A percentile compares a stretch with the other conserved stretches of the same genome.
These are phyloP conservation scores for Ceyx cyanopectus DNA, from an alignment of 2,113 vertebrate species.

Conservation along the genomic window DNA sequence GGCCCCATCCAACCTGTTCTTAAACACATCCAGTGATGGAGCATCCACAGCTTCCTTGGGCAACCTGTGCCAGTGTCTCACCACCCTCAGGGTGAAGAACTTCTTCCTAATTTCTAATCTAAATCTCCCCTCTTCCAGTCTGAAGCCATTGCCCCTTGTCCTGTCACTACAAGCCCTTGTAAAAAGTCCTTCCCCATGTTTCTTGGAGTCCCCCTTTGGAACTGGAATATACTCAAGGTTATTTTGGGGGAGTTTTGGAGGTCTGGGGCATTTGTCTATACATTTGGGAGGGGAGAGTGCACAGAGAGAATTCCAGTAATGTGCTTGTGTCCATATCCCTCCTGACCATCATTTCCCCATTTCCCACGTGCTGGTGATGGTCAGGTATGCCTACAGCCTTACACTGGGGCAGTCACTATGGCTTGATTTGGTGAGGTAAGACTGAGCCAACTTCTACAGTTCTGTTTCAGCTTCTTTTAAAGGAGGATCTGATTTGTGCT, in stretches of 20 bases:
- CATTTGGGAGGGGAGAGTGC: neutral
- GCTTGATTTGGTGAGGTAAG: neutral
- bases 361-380: fast-evolving
- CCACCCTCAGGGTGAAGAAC: too few species aligned
- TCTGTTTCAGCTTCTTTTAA: neutral
- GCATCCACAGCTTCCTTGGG: too few species aligned
- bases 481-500: neutral
- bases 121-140: too few species aligned
- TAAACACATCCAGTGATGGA: too few species aligned
- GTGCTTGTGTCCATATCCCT: fast-evolving
- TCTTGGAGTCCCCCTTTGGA: too few species aligned
- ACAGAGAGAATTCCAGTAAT: neutral
- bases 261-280: neutral
- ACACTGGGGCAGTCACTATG: fast-evolving
- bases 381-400: neutral
- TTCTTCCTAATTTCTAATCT: too few species aligned
- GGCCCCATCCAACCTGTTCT: too few species aligned
- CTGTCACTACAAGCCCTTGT: too few species aligned
- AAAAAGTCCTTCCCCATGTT: too few species aligned
- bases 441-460: fast-evolving
- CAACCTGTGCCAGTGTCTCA: too few species aligned
- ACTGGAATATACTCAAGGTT: neutral
- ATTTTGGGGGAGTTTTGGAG: neutral
- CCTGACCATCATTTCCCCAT: neutral
- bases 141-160: too few species aligned